Base-by-base conservation (phyloP, 2,797 vertebrate genomes). In the Molothrus ater region DNA sequence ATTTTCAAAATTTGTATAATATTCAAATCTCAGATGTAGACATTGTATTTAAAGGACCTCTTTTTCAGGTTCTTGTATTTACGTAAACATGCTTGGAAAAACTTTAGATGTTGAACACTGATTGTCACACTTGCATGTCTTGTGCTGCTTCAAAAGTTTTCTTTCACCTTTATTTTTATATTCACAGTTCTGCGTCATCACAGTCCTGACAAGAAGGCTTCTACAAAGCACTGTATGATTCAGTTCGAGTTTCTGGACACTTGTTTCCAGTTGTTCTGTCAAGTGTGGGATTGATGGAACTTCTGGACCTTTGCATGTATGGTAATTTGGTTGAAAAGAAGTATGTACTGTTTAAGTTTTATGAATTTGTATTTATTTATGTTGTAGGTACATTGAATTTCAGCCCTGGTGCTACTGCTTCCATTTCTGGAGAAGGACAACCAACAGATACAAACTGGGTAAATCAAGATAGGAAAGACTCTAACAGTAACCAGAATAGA, bases 401-500 rank as follows among this genome's bases (percentile, higher is more conserved):
- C 73, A 98, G 90, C 97, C 97, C 98, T 64, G 98, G 98, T 92
- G 97, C 97, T 90, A 85, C 97, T 96, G 98, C 97, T 91, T 97
- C 97, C 38, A 89, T 97, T 96, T 96, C 98, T 15, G 97, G 97
- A 93, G 98, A 98, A 92, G 98, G 96, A 92, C 92, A 97, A 60
- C 79, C 94, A 89, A 97, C 98, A 86, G 96, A 98, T 78, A 96
- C 95, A 83, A 97, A 96, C 45, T 98, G 98, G 97, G 96, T 98
- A 86, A 98, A 97, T 90, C 97, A 98, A 51, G 97, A 98, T 61
- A 98, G 98, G 91, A 94, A 97, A 80, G 98, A 98, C 93, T 96
- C 96, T 88, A 98, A 96, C 93, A 97, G 97, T 83, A 98, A 97
- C 91, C 95, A 97, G 91, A 98, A 90, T 70, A 97, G 97, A 96